Conservation (phyloP, 2,888 invertebrate species). For the Ferdinandea cuprea region DNA sequence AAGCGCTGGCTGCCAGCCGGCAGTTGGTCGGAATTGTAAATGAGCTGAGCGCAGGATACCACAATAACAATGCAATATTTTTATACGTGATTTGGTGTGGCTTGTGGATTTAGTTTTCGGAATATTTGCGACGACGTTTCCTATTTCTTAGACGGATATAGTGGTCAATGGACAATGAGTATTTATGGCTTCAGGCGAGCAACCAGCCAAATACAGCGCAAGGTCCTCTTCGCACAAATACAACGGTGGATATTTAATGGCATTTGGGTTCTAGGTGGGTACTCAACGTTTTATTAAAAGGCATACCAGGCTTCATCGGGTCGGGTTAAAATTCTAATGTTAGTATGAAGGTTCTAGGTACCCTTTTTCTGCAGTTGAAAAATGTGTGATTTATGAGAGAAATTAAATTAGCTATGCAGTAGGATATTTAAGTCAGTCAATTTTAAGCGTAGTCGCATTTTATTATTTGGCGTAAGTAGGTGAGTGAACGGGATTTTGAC, state of each 20-base stretch:
- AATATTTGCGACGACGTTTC: constrained; percentile 22
- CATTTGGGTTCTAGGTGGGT: no score
- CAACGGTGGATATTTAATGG: constrained; percentile 6
- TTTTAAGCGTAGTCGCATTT: no score
- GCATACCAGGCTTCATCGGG: no score
- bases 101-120: constrained; percentile 13
- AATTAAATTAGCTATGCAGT: no score
- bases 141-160: constrained; percentile 25
- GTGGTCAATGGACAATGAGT: constrained; percentile 25
- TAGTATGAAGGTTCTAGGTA: no score
- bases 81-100: constrained; percentile 25
- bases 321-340: no score
- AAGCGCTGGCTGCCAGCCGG: not conserved
- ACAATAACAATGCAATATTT: constrained; percentile 5
- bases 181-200: constrained; percentile 31
- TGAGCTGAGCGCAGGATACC: not conserved
- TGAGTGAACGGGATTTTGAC: no score
- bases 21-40: constrained; percentile 3
- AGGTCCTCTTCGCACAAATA: not conserved
- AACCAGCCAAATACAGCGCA: not conserved
- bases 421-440: no score
- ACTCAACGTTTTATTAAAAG: no score
- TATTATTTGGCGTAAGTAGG: no score
- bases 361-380: no score
- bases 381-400: no score